A percentile compares a stretch with the other conserved stretches of the same genome.
These are phyloP conservation scores for Sicus ferrugineus DNA, from an alignment of 2,888 invertebrate species.

Conservation along the genomic window DNA sequence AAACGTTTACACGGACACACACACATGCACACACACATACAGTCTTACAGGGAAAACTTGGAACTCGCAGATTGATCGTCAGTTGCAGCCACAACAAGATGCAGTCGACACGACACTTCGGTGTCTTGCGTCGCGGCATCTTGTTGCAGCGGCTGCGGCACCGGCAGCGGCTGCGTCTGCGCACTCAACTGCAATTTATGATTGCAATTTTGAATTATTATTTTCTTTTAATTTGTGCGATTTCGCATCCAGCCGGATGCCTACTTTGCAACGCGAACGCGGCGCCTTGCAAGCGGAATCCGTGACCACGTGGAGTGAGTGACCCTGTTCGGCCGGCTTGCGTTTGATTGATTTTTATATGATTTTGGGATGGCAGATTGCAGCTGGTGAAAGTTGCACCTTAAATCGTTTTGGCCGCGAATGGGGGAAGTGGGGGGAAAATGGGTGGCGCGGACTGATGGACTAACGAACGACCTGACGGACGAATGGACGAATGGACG, in stretches of 20 bases:
- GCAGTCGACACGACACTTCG: neutral
- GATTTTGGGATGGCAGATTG: neutral
- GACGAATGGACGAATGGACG: no score
- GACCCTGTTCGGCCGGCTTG: neutral
- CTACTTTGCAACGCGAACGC: no score
- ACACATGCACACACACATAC: neutral
- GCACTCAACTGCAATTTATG: neutral
- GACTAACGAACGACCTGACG: no score
- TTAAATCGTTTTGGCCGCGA: no score
- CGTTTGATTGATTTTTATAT: neutral
- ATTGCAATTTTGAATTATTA: slow-evolving; percentile 9
- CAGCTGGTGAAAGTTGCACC: neutral
- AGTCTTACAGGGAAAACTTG: neutral
- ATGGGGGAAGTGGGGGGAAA: no score
- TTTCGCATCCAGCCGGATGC: neutral
- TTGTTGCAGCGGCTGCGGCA: neutral
- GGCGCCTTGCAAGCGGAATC: neutral
- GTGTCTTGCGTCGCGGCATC: neutral
- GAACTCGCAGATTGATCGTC: neutral
- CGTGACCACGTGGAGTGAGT: neutral
- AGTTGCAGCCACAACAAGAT: neutral
- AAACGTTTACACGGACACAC: neutral
- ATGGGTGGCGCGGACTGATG: no score
- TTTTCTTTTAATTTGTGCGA: neutral
- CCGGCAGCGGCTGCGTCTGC: neutral